Conservation (phyloP, 2,797 vertebrate genomes). For the Enteromius argenteus region DNA sequence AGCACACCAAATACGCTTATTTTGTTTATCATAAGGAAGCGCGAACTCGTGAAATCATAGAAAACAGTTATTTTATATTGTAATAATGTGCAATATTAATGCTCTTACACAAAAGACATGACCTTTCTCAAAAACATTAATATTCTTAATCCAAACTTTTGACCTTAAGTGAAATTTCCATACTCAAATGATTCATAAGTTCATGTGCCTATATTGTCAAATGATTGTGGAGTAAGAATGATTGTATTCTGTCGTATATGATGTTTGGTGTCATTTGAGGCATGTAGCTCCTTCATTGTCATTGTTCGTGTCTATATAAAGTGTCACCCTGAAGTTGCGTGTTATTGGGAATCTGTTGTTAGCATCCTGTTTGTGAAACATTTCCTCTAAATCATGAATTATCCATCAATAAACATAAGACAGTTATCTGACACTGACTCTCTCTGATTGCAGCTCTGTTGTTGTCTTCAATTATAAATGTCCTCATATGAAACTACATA, state of each 20-base stretch:
- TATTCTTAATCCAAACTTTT: background rate
- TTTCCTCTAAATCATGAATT: conserved; percentile 38
- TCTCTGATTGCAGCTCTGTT: conserved; percentile 1
- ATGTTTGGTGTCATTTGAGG: background rate
- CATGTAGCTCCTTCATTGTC: too few species aligned
- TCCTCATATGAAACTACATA: conserved; percentile 13
- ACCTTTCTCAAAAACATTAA: background rate
- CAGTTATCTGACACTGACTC: background rate
- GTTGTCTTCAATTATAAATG: conserved; percentile 42
- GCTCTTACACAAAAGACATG: background rate
- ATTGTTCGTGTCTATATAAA: background rate
- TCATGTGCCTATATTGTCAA: too few species aligned
- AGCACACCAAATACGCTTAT: too few species aligned
- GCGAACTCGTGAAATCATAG: too few species aligned
- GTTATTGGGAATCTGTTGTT: background rate
- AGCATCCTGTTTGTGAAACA: conserved; percentile 1
- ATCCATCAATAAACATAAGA: conserved; percentile 8
- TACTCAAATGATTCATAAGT: background rate
- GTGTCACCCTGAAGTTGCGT: background rate
- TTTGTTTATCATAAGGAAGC: too few species aligned
- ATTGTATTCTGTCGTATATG: background rate
- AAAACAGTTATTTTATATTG: background rate
- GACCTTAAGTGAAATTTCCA: background rate
- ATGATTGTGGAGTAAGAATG: background rate
- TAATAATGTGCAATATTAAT: too few species aligned